A percentile compares a stretch with the other conserved stretches of the same genome.
Conservation (phyloP, 1,140 invertebrate genomes). For the Bombyx mori region ASM3026992v2 NC_085110.1:628001-628500, state of each 20-base stretch:
- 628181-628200: too few species aligned
- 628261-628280: too few species aligned
- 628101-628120: too few species aligned
- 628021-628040: background rate
- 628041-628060: background rate
- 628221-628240: too few species aligned
- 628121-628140: too few species aligned
- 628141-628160: too few species aligned
- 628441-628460: background rate
- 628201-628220: too few species aligned
- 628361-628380: slow-evolving; percentile 94
- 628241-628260: too few species aligned
- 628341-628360: slow-evolving; percentile 90
- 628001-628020: background rate
- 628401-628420: slow-evolving; percentile 1
- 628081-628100: background rate
- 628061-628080: background rate
- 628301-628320: too few species aligned
- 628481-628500: background rate
- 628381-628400: slow-evolving; percentile 71
- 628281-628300: too few species aligned
- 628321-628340: slow-evolving; percentile 89
- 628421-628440: background rate
- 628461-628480: background rate
- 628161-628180: too few species aligned